These are phyloP conservation scores for Listrodromus nycthemerus DNA, from an alignment of 2,888 invertebrate species.

Conservation along the genomic window DNA sequence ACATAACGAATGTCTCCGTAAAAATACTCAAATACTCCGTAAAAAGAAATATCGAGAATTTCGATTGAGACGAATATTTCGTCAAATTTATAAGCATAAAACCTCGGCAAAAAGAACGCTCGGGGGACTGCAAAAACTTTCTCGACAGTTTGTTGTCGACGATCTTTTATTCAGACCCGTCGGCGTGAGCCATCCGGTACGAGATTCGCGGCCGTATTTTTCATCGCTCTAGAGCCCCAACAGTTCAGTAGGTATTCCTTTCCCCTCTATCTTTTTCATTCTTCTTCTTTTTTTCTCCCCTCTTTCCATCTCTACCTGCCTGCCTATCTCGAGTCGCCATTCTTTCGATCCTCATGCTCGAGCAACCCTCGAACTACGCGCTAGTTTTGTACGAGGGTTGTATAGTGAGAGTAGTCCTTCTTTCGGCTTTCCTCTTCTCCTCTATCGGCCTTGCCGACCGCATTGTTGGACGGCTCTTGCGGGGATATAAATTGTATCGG, in stretches of 20 bases:
- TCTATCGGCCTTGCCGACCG: constrained; percentile 26
- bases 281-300: background rate
- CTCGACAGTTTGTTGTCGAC: background rate
- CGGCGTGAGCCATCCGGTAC: background rate
- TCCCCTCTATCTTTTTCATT: background rate
- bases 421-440: constrained; percentile 21
- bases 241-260: background rate
- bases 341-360: constrained; percentile 42
- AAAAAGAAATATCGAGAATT: background rate
- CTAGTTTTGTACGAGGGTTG: constrained; percentile 38
- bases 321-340: constrained; percentile 22
- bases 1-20: background rate
- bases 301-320: background rate
- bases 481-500: constrained; percentile 55
- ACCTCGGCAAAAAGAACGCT: background rate
- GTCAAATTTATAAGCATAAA: background rate
- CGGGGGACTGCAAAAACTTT: background rate
- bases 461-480: background rate
- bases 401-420: constrained; percentile 21
- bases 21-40: background rate
- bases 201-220: constrained; percentile 4
- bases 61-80: constrained; percentile 4
- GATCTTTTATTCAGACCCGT: background rate
- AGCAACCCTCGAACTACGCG: constrained; percentile 52
- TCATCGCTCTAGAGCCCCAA: background rate